Evolutionary conservation across 2,797 vertebrate species (phyloP).

Genomic region (Sitta carolinensis): DNA sequence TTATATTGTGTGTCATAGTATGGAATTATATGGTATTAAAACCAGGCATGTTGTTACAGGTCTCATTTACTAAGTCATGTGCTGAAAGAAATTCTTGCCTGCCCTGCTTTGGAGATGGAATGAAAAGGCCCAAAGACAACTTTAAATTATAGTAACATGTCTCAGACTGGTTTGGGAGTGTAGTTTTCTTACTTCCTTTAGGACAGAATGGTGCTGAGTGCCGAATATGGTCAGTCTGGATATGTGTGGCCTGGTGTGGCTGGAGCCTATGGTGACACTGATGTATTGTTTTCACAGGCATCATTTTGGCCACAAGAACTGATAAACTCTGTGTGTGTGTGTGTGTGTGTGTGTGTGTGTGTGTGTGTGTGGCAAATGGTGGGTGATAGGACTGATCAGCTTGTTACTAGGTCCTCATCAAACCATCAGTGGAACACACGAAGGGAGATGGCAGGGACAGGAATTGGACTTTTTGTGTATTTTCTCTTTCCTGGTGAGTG

Average conservation of each 20-base stretch:
- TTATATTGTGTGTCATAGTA: neutral
- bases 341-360: neutral
- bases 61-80: neutral
- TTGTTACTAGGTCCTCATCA: neutral
- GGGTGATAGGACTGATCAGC: neutral
- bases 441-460: neutral
- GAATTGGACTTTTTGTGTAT: neutral
- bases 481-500: neutral
- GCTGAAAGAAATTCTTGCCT: neutral
- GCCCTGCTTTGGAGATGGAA: neutral
- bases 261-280: neutral
- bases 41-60: neutral
- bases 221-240: accelerated
- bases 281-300: neutral
- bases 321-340: neutral
- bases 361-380: neutral
- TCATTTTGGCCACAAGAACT: neutral
- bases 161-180: neutral
- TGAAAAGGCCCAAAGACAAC: neutral
- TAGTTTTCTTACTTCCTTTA: neutral
- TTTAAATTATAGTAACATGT: neutral
- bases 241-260: accelerated
- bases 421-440: accelerated
- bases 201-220: neutral
- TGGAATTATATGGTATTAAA: neutral